Evolutionary conservation across 2,797 vertebrate genomes (phyloP).

Genomic region (Sphenopsis melanotis): DNA sequence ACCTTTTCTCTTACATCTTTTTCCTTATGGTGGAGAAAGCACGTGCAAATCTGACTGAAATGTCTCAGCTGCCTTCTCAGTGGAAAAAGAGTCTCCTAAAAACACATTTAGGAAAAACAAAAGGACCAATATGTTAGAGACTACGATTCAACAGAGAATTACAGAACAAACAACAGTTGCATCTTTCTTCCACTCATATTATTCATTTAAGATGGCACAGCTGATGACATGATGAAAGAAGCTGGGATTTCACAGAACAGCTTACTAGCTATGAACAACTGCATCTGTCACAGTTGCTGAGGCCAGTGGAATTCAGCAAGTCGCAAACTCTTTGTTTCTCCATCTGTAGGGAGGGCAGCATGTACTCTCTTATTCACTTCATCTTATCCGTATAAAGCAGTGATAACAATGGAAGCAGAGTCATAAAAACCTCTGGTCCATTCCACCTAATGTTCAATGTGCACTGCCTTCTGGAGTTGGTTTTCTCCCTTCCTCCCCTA

Average conservation of each 20-base stretch:
- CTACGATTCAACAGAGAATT: neutral
- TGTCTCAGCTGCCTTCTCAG: conserved; percentile 77
- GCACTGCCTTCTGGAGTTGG: neutral
- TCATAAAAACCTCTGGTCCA: neutral
- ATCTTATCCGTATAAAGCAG: neutral
- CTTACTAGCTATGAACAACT: neutral
- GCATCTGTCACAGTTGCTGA: neutral
- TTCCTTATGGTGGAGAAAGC: conserved; percentile 78
- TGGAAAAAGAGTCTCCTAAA: conserved; percentile 76
- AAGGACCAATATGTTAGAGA: neutral
- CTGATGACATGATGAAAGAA: neutral
- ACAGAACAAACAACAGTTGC: neutral
- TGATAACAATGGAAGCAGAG: neutral
- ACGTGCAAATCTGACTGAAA: conserved; percentile 80
- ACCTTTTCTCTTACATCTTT: conserved; percentile 82
- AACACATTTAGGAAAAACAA: neutral
- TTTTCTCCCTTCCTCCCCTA: neutral
- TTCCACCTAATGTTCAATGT: neutral
- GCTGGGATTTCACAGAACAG: neutral
- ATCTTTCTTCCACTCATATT: neutral
- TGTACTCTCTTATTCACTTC: neutral
- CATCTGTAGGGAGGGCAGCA: neutral
- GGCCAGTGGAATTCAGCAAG: neutral
- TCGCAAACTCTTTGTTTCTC: neutral
- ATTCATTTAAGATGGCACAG: neutral